phyloP scores from a whole-genome alignment of 2,113 vertebrate genomes.

The Aspidoscelis tigris region DNA sequence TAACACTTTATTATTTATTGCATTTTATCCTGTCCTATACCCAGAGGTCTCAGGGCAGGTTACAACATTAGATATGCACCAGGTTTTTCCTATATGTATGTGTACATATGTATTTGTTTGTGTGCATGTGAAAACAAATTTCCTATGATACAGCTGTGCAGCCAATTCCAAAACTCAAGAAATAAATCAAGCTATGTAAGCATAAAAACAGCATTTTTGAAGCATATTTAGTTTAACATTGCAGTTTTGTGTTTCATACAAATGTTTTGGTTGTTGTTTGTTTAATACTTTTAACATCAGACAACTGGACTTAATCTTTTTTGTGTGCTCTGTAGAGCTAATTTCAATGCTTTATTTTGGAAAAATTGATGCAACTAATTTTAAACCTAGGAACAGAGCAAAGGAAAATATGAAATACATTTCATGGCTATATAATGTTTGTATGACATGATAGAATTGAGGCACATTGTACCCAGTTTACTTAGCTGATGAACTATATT shows the following conservation, averaged over 20 bases:
- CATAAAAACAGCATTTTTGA: no score
- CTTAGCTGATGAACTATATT: background rate
- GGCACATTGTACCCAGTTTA: background rate
- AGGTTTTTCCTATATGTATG: no score
- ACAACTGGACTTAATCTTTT: conserved; percentile 1
- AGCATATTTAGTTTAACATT: conserved; percentile 4
- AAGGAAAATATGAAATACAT: background rate
- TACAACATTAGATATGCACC: no score
- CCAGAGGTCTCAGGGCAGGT: no score
- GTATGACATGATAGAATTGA: background rate
- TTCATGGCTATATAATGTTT: background rate
- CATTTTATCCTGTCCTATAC: no score
- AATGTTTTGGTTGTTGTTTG: conserved; percentile 33
- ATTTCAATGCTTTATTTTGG: background rate
- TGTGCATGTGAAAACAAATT: no score
- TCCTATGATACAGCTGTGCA: no score
- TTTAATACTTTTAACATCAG: conserved; percentile 6
- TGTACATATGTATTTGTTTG: no score
- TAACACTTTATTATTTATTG: no score
- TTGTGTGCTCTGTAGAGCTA: background rate
- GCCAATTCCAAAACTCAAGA: no score
- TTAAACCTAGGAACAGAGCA: background rate
- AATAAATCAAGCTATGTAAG: no score
- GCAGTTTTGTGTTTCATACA: background rate
- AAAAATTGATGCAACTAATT: background rate